Percentiles rank a stretch among this genome's conserved stretches.
These are phyloP conservation scores for Callimorpha dominula DNA, from an alignment of 2,888 invertebrate genomes.

Conservation along the genomic window DNA sequence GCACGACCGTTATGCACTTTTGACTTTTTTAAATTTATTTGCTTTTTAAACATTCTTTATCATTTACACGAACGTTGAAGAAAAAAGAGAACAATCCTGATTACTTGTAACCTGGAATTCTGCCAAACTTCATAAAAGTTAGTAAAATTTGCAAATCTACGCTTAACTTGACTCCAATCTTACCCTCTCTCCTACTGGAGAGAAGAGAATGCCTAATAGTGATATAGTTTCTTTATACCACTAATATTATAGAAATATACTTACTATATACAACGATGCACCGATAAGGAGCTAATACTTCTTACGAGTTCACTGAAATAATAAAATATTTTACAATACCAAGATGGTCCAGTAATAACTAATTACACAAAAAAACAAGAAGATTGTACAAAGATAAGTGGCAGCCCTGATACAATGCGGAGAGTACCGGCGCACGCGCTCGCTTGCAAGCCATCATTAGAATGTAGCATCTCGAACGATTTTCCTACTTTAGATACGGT, in stretches of 20 bases:
- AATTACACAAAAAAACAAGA: background rate
- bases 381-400: constrained; percentile 12
- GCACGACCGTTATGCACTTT: too few relatives aligned
- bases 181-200: background rate
- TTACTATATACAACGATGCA: background rate
- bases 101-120: too few relatives aligned
- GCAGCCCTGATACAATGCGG: constrained; percentile 62
- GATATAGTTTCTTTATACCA: background rate
- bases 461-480: constrained; percentile 84
- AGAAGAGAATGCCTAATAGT: background rate
- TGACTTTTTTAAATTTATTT: too few relatives aligned
- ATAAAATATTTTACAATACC: background rate
- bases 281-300: background rate
- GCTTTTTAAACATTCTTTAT: too few relatives aligned
- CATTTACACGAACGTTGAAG: too few relatives aligned
- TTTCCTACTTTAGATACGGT: constrained; percentile 85
- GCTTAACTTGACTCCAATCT: background rate
- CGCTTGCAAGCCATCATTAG: constrained; percentile 80
- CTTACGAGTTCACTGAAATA: background rate
- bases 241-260: background rate
- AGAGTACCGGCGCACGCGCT: constrained; percentile 84
- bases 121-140: background rate
- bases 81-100: too few relatives aligned
- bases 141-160: background rate
- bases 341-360: background rate